These are phyloP conservation scores for Ylistrum balloti DNA, from an alignment of 1,140 invertebrate species.

Conservation along the genomic window DNA sequence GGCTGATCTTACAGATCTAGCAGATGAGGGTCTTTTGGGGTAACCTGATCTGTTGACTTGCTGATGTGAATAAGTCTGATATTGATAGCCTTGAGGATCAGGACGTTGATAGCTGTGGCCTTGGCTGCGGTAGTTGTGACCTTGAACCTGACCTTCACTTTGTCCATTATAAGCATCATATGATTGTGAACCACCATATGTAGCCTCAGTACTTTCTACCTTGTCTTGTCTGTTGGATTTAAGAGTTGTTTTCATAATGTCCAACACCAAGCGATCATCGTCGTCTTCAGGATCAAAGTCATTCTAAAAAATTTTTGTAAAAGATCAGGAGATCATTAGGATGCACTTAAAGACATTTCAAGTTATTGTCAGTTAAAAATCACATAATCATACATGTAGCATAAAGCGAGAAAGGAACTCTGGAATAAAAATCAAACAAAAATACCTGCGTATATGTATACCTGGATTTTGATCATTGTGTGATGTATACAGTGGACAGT, in stretches of 20 bases:
- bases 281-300: slow-evolving; percentile 78
- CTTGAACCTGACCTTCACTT: not conserved
- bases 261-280: slow-evolving; percentile 70
- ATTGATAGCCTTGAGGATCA: not conserved
- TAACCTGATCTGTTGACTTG: not conserved
- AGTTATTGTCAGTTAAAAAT: too few species aligned
- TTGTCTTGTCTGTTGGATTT: slow-evolving; percentile 42
- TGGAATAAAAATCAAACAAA: too few species aligned
- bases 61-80: not conserved
- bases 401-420: too few species aligned
- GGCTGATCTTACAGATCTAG: slow-evolving; percentile 51
- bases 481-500: too few species aligned
- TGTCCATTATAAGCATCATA: not conserved
- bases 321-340: too few species aligned
- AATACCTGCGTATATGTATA: too few species aligned
- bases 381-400: too few species aligned
- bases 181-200: slow-evolving; percentile 60
- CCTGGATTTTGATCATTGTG: too few species aligned
- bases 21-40: slow-evolving; percentile 48
- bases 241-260: slow-evolving; percentile 76
- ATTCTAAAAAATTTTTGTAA: slow-evolving; percentile 58
- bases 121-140: not conserved
- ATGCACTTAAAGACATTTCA: too few species aligned
- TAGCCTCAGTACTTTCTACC: slow-evolving; percentile 61
- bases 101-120: not conserved